These are phyloP conservation scores for Nannospalax galili DNA, from an alignment of 2,113 vertebrate genomes.

Conservation along the genomic window DNA sequence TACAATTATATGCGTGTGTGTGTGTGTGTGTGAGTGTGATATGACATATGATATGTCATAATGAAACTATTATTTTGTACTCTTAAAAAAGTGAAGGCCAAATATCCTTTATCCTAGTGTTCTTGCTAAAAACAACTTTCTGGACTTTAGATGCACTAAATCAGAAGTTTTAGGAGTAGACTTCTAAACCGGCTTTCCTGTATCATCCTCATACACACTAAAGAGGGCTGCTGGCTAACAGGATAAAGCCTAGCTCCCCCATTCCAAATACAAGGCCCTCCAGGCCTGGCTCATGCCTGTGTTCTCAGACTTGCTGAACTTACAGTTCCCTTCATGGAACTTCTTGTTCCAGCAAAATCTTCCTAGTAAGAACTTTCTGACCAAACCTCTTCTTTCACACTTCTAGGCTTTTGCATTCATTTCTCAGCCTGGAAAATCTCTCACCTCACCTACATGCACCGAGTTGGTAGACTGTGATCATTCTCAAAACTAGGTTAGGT, in stretches of 20 bases:
- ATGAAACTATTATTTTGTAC: too few species aligned
- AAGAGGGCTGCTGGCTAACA: neutral
- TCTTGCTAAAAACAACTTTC: conserved; percentile 10
- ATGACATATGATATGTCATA: too few species aligned
- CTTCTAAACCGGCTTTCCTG: neutral
- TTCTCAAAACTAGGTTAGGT: neutral
- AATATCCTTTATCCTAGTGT: neutral
- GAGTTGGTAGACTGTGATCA: neutral
- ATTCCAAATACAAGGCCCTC: neutral
- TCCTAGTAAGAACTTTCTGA: neutral
- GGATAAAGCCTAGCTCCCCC: neutral
- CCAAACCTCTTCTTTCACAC: neutral
- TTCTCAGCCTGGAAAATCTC: neutral
- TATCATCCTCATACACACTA: neutral
- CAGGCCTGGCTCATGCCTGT: neutral
- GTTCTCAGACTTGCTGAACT: neutral
- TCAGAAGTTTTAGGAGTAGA: neutral
- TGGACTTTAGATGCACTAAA: neutral
- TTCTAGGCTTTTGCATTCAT: neutral
- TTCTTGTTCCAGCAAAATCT: neutral
- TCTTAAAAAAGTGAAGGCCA: neutral
- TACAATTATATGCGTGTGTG: neutral
- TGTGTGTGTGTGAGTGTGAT: too few species aligned
- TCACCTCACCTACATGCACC: neutral
- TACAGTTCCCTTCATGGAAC: neutral